Conservation (phyloP, 2,888 invertebrate genomes). For the Linnaemya tessellans region DNA sequence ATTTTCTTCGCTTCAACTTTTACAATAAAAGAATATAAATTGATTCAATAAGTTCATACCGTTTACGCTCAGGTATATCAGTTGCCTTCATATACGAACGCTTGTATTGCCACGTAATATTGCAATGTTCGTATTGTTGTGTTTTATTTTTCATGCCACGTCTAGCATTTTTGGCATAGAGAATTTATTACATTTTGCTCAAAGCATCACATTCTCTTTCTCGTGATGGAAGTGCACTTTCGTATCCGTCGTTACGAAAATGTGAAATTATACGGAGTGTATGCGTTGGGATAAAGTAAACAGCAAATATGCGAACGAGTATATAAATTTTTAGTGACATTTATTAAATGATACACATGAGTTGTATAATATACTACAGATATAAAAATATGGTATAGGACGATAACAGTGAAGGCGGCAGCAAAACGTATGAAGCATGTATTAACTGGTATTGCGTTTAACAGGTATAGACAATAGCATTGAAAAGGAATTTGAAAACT, state of each 20-base stretch:
- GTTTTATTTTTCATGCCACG: constrained; percentile 53
- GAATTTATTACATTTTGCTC: constrained; percentile 61
- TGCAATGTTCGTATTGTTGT: constrained; percentile 34
- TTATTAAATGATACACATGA: constrained; percentile 60
- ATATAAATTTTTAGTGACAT: constrained; percentile 57
- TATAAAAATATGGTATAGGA: not conserved
- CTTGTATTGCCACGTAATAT: not conserved
- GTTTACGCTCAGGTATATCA: not conserved
- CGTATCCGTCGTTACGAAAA: constrained; percentile 31
- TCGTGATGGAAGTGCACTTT: constrained; percentile 57
- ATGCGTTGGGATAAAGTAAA: constrained; percentile 30
- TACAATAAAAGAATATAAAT: constrained; percentile 23
- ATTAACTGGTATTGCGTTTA: not conserved
- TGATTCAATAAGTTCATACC: constrained; percentile 15
- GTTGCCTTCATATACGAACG: not conserved
- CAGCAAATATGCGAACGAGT: constrained; percentile 7
- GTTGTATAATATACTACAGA: constrained; percentile 27
- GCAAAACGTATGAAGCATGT: not conserved
- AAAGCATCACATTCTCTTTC: constrained; percentile 57
- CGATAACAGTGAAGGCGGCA: not conserved
- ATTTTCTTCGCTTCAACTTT: constrained; percentile 33
- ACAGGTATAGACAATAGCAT: no score
- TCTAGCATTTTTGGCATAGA: constrained; percentile 44
- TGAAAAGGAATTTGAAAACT: no score
- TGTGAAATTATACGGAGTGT: constrained; percentile 38